Percentiles rank a stretch among this genome's conserved stretches.
phyloP scores from a whole-genome alignment of 2,797 vertebrate species.

The Anguilla pacifica region DNA sequence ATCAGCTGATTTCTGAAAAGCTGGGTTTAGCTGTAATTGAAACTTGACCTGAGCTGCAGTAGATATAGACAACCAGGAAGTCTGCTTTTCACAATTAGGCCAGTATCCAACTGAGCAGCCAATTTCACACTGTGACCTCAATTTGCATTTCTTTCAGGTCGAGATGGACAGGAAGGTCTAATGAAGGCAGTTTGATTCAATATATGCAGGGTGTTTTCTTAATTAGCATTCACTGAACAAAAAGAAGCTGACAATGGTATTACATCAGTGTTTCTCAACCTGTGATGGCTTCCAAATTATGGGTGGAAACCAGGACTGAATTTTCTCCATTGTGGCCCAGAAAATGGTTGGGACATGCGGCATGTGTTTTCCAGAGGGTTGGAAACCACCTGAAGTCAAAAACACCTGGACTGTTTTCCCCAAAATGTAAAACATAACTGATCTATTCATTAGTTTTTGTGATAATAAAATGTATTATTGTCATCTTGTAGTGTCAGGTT shows the following conservation, averaged over 20 bases:
- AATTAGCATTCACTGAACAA: not conserved
- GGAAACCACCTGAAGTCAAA: not conserved
- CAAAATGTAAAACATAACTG: no score
- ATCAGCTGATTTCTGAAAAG: not conserved
- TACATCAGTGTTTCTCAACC: not conserved
- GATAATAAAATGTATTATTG: no score
- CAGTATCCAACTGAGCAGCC: not conserved
- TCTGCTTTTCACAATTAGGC: not conserved
- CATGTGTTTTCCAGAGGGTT: not conserved
- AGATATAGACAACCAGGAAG: not conserved
- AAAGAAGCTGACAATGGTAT: not conserved
- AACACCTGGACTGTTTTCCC: no score
- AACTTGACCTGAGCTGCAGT: not conserved
- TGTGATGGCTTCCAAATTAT: not conserved
- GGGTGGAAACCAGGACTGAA: not conserved
- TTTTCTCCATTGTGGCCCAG: not conserved
- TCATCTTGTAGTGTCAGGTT: no score
- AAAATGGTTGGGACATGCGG: constrained; percentile 1
- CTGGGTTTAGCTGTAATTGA: not conserved
- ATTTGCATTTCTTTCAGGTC: not conserved
- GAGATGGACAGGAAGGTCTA: not conserved
- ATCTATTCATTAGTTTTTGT: no score
- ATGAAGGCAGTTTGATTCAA: not conserved
- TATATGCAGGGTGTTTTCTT: not conserved
- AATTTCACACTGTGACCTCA: not conserved